Conservation (phyloP, 2,113 vertebrate genomes). For the Elephantulus edwardii region DNA sequence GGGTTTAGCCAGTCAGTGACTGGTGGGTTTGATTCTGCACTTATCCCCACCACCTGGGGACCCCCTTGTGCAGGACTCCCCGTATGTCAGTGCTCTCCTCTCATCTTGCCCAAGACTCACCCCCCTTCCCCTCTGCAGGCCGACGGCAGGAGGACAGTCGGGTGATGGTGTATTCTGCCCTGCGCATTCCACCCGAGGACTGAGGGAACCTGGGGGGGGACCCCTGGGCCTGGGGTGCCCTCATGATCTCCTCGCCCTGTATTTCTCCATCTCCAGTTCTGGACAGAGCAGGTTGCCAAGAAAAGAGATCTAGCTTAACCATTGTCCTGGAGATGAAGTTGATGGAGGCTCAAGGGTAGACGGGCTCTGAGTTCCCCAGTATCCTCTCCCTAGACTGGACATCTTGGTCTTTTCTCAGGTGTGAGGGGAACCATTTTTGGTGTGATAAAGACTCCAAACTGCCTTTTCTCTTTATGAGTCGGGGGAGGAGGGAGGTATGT, state of each 20-base stretch:
- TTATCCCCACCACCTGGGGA: conserved; percentile 53
- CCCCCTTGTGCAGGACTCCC: conserved; percentile 57
- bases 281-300: conserved; percentile 75
- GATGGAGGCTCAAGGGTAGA: conserved; percentile 51
- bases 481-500: conserved; percentile 19
- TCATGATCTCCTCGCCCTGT: conserved; percentile 73
- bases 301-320: conserved; percentile 68
- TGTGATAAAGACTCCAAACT: conserved; percentile 69
- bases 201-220: conserved; percentile 77
- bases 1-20: conserved; percentile 66
- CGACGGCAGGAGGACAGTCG: conserved; percentile 79
- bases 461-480: not conserved
- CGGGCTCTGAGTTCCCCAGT: conserved; percentile 37
- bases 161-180: conserved; percentile 84
- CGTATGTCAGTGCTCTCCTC: conserved; percentile 62
- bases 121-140: conserved; percentile 80
- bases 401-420: conserved; percentile 74
- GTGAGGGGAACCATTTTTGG: conserved; percentile 68
- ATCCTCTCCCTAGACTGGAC: conserved; percentile 57
- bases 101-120: conserved; percentile 59
- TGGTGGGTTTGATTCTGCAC: conserved; percentile 57
- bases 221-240: conserved; percentile 73
- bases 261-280: conserved; percentile 80
- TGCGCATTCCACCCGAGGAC: conserved; percentile 84
- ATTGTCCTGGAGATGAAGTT: conserved; percentile 60